Evolutionary conservation across 2,888 invertebrate species (phyloP), one percentile per base, ranked within the genome.

Genomic region (Pandemis corylana): DNA sequence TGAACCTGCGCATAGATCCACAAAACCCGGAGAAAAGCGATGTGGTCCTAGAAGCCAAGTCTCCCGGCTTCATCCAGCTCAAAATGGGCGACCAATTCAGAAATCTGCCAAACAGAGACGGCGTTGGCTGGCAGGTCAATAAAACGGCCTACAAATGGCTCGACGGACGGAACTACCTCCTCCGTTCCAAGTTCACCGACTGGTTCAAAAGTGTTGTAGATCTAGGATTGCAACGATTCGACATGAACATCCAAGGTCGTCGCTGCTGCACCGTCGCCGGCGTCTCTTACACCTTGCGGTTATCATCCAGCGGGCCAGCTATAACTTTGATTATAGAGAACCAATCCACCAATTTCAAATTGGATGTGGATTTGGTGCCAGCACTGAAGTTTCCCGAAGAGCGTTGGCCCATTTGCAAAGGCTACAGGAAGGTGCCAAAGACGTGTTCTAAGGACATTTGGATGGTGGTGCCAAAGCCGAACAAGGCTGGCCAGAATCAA

Each of bases 361-460:
- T 96, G 79, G 89, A 91, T 71, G 89, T 95, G 0, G 96, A 96
- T 80, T 79, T 95, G 56, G 95, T 95, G 7, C 95, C 95, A 0
- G 93, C 93, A 5, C 80, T 95, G 36, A 90, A 90, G 82, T 94
- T 95, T 75, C 87, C 89, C 0, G 89, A 89, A 73, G 80, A 80
- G 0, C 88, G 93, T 0, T 95, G 95, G 92, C 93, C 94, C 1
- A 79, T 86, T 9, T 80, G 81, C 20, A 82, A 72, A 9, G 80
- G 82, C 53, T 83, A 85, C 69, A 82, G 88, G 0, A 49, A 76
- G 2, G 89, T 90, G 3, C 87, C 86, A 1, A 44, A 9, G 36
- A 79, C 79, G 0, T 90, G 89, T 76, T 76, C 71, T 28, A 82
- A 85, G 53, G 85, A 81, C 3, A 85, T 85, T 59, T 95, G 95